phyloP scores from a whole-genome alignment of 2,797 vertebrate species.

The Melanotaenia trifasciata region DNA sequence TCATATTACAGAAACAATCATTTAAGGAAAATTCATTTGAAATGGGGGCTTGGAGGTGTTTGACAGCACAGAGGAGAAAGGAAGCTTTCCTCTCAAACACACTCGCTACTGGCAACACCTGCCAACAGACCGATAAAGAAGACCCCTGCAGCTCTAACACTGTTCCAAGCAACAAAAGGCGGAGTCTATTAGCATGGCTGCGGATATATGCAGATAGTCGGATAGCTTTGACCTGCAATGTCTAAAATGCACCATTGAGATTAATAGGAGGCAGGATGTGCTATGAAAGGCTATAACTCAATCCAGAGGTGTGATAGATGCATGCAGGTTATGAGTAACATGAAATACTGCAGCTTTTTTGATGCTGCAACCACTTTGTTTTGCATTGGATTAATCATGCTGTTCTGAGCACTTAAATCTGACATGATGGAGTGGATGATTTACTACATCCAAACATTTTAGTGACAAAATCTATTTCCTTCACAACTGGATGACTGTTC shows the following conservation, averaged over 20 bases:
- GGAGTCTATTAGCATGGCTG: conserved; percentile 63
- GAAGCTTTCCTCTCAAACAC: conserved; percentile 48
- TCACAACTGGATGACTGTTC: conserved; percentile 18
- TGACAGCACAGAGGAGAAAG: conserved; percentile 59
- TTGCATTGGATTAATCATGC: conserved; percentile 54
- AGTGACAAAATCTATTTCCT: conserved; percentile 40
- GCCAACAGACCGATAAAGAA: conserved; percentile 79
- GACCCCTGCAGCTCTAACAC: conserved; percentile 56
- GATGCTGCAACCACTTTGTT: conserved; percentile 28
- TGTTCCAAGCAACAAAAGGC: conserved; percentile 71
- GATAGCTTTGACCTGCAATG: conserved; percentile 67
- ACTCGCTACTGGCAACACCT: conserved; percentile 70
- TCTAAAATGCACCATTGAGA: conserved; percentile 67
- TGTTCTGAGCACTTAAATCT: conserved; percentile 28
- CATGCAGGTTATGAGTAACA: conserved; percentile 56
- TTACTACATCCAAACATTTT: conserved; percentile 45
- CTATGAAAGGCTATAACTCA: conserved; percentile 78
- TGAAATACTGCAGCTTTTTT: conserved; percentile 50
- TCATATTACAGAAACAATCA: conserved; percentile 65
- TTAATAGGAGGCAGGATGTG: conserved; percentile 68
- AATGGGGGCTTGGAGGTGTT: conserved; percentile 35
- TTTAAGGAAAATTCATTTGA: conserved; percentile 41
- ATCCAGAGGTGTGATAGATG: conserved; percentile 62
- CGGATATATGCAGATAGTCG: conserved; percentile 75
- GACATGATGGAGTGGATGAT: conserved; percentile 57